Percentiles rank a stretch among this genome's conserved stretches.
Conservation (phyloP, 2,113 vertebrate species). For the Elanus axillaris region DNA sequence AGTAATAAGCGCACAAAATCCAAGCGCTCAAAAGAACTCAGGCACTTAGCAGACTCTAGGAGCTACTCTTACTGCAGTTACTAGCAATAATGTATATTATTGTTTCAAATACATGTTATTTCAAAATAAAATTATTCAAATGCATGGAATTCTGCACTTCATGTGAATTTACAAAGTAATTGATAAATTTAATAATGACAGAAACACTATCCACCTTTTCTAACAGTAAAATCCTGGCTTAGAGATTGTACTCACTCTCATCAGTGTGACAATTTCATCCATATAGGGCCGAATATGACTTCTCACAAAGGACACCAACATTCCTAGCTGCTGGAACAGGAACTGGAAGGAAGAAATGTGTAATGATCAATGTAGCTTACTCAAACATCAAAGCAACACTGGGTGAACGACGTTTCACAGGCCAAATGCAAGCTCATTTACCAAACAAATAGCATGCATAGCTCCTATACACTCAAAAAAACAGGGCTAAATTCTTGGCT, state of each 20-base stretch:
- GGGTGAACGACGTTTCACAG: neutral
- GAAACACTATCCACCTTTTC: neutral
- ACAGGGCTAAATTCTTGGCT: neutral
- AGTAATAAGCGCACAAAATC: neutral
- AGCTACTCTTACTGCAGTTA: neutral
- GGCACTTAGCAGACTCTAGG: neutral
- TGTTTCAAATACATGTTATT: neutral
- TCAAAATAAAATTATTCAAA: neutral
- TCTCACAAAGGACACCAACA: conserved; percentile 97
- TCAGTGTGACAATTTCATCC: conserved; percentile 98
- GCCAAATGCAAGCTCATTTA: neutral
- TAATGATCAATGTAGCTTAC: neutral
- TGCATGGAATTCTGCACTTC: neutral
- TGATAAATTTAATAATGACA: neutral
- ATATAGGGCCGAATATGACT: conserved; percentile 99
- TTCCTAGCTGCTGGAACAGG: conserved; percentile 95
- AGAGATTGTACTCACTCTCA: conserved; percentile 84
- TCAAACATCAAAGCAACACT: neutral
- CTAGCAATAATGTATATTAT: neutral
- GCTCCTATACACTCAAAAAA: neutral
- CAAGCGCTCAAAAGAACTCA: neutral
- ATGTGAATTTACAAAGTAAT: neutral
- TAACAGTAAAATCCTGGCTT: neutral
- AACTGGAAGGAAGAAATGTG: conserved; percentile 75
- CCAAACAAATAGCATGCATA: conserved; percentile 8